Evolutionary conservation across 2,113 vertebrate species (phyloP), one percentile per base, ranked within the genome.

Genomic region (Melanerpes formicivorus): DNA sequence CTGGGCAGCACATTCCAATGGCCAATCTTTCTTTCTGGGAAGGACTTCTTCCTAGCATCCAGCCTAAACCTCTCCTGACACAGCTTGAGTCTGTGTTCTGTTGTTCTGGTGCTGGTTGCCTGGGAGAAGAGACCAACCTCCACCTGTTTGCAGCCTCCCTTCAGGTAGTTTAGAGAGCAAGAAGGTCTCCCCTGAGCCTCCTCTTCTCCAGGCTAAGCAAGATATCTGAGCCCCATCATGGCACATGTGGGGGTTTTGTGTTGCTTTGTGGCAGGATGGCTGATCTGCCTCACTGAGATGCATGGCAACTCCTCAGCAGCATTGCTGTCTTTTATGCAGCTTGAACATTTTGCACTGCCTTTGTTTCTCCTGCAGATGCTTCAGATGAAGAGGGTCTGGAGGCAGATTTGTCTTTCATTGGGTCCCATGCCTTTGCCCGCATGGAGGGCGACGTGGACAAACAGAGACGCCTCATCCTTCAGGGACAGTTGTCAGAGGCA

Each of bases 381-480:
- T 98, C 97, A 15, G 98, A 98, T 88, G 99, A 99, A 65, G 99
- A 99, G 73, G 98, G 97, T 69, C 96, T 99, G 96, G 98, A 98
- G 72, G 97, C 96, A 11, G 99, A 99, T 90, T 87, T 99, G 83
- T 98, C 98, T 59, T 98, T 99, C 90, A 99, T 99, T 93, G 99
- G 99, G 32, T 98, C 98, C 42, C 99, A 99, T 46, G 99, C 99
- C 22, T 99, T 99, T 84, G 98, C 99, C 66, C 98, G 98, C 42
- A 99, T 99, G 99, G 99, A 99, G 95, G 99, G 98, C 15, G 99
- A 99, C 3, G 98, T 99, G 78, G 99, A 99, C 97, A 99, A 99
- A 89, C 98, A 99, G 94, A 97, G 99, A 67, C 98, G 98, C 90
- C 97, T 98, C 89, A 98, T 99, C 92, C 98, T 99, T 44, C 99